Conservation (phyloP, 35 echinoderm and acorn worm species). For the Diadema setosum region DNA sequence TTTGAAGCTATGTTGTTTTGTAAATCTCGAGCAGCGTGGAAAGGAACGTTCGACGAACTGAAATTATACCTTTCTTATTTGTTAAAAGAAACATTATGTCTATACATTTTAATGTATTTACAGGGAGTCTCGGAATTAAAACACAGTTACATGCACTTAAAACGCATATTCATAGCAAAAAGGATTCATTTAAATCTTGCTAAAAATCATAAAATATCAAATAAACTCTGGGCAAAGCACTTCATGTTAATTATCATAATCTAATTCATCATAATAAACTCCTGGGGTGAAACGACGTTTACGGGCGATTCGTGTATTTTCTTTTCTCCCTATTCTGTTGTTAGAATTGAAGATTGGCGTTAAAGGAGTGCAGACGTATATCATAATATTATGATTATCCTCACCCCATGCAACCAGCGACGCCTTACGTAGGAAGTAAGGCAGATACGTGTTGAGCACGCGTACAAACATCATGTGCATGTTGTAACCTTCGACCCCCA, state of each 20-base stretch:
- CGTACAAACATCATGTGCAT: slow-evolving; percentile 68
- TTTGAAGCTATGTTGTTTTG: no score
- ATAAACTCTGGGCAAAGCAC: no score
- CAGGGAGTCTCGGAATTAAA: no score
- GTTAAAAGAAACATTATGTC: no score
- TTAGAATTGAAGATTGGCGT: background rate
- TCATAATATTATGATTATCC: background rate
- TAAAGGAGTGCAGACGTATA: background rate
- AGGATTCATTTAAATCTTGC: no score
- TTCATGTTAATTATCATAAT: background rate
- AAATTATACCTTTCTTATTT: no score
- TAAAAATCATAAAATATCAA: no score
- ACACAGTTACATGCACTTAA: no score
- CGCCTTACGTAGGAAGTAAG: slow-evolving; percentile 55
- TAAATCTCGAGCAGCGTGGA: no score
- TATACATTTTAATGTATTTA: no score
- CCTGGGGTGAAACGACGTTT: background rate
- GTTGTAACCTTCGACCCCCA: slow-evolving; percentile 56
- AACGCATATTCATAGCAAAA: no score
- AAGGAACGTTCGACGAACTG: no score
- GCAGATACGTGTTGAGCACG: slow-evolving; percentile 42
- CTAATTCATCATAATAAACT: background rate
- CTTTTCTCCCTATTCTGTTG: background rate
- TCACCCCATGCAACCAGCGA: slow-evolving; percentile 69
- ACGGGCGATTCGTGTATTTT: background rate